Evolutionary conservation across 1,140 invertebrate genomes (phyloP).

Genomic region (Tribolium castaneum): DNA sequence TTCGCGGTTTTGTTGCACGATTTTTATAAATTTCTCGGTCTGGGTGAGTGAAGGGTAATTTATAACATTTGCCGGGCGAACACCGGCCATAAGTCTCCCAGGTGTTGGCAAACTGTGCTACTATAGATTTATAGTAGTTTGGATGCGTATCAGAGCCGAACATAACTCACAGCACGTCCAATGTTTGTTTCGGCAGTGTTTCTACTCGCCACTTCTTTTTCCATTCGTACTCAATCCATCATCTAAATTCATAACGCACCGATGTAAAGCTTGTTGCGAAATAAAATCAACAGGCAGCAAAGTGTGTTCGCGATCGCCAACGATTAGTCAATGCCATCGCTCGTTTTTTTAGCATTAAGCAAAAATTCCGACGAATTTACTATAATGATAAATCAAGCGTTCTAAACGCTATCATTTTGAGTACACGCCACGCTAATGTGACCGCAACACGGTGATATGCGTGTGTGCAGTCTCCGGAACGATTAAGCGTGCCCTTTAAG

Average conservation of each 20-base stretch:
- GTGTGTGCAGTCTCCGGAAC: slow-evolving; percentile 9
- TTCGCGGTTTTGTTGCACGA: too few species aligned
- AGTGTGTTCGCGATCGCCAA: slow-evolving; percentile 13
- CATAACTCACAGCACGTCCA: neutral
- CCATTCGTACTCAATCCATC: slow-evolving; percentile 21
- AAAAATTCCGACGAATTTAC: slow-evolving; percentile 14
- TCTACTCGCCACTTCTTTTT: slow-evolving; percentile 12
- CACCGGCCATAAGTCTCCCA: neutral
- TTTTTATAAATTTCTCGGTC: neutral
- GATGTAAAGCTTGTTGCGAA: slow-evolving; percentile 20
- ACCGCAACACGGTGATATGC: slow-evolving; percentile 15
- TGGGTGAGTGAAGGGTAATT: neutral
- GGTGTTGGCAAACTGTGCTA: slow-evolving; percentile 2
- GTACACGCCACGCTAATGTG: slow-evolving; percentile 16
- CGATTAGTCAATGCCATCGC: slow-evolving; percentile 30
- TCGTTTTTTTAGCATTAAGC: neutral
- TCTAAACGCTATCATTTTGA: slow-evolving; percentile 1
- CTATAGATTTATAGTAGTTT: slow-evolving; percentile 9
- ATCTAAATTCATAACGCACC: slow-evolving; percentile 25
- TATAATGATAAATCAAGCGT: slow-evolving; percentile 31
- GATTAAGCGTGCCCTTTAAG: slow-evolving; percentile 14
- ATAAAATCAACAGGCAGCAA: slow-evolving; percentile 27
- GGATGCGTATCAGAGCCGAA: neutral
- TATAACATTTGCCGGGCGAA: neutral
- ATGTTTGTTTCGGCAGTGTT: slow-evolving; percentile 24